A percentile compares a stretch with the other conserved stretches of the same genome.
phyloP scores from a whole-genome alignment of 2,113 vertebrate species.

The Arothron firmamentum region DNA sequence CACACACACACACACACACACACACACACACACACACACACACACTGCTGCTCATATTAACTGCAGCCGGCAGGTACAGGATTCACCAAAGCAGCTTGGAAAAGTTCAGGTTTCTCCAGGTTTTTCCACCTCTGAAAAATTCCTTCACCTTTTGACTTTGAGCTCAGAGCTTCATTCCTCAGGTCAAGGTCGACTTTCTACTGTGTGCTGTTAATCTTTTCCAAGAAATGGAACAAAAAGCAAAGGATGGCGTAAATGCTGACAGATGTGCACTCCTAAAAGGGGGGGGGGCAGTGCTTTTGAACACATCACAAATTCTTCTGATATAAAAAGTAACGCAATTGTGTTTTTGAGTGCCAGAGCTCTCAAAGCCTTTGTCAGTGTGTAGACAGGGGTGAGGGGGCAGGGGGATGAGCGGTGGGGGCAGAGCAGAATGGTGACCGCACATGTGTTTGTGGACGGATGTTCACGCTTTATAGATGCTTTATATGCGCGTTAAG shows the following conservation, averaged over 20 bases:
- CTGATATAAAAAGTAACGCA: no score
- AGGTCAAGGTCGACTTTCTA: background rate
- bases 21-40: no score
- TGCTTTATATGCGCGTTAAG: background rate
- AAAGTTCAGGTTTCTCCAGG: no score
- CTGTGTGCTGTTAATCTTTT: background rate
- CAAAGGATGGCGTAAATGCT: no score
- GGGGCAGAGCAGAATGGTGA: constrained; percentile 10
- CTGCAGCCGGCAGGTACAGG: no score
- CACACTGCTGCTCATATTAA: no score
- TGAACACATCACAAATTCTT: no score
- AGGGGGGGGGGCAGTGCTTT: background rate
- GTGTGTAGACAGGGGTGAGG: constrained; percentile 26
- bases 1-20: constrained; percentile 7
- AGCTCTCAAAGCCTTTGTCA: constrained; percentile 49
- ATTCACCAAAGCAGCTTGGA: no score
- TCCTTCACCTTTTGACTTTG: constrained; percentile 12
- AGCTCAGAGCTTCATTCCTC: constrained; percentile 11
- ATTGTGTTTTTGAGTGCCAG: constrained; percentile 13
- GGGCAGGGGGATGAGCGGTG: background rate
- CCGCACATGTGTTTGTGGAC: no score
- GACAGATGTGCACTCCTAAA: background rate
- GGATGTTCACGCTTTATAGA: background rate
- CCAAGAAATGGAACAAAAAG: background rate
- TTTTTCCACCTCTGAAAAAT: constrained; percentile 29